A percentile compares a stretch with the other conserved stretches of the same genome.
Conservation (phyloP, 2,113 vertebrate genomes). For the Hystrix brachyura region DNA sequence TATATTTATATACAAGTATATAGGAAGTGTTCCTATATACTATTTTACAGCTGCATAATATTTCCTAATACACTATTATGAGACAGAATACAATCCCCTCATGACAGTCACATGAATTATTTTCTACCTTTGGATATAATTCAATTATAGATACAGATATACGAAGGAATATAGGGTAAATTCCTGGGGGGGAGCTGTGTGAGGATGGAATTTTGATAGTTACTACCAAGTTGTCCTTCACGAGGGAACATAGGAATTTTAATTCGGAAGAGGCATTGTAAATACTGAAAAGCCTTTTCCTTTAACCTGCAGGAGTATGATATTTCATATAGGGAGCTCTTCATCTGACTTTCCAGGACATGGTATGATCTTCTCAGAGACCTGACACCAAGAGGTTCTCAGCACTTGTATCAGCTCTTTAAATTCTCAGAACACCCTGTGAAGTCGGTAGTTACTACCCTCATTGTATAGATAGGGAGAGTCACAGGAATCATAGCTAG, state of each 20-base stretch:
- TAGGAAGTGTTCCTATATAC: not conserved
- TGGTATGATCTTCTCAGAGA: not conserved
- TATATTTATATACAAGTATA: not conserved
- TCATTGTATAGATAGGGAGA: not conserved
- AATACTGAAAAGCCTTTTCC: not conserved
- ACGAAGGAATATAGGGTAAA: not conserved
- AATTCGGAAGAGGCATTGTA: not conserved
- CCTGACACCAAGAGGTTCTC: not conserved
- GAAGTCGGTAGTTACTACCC: not conserved
- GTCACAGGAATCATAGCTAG: not conserved
- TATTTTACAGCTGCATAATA: not conserved
- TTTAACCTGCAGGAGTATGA: conserved; percentile 5
- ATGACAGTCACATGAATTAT: not conserved
- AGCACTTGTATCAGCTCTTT: not conserved
- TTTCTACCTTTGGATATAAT: not conserved
- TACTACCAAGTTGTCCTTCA: not conserved
- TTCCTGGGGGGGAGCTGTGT: not conserved
- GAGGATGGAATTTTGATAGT: not conserved
- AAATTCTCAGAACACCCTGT: not conserved
- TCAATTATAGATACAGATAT: not conserved
- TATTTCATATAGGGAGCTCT: conserved; percentile 37
- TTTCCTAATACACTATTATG: not conserved
- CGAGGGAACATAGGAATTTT: not conserved
- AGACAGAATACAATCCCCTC: not conserved
- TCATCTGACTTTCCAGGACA: not conserved